Conservation (phyloP, 2,888 invertebrate species). For the Cheilosia vernalis region DNA sequence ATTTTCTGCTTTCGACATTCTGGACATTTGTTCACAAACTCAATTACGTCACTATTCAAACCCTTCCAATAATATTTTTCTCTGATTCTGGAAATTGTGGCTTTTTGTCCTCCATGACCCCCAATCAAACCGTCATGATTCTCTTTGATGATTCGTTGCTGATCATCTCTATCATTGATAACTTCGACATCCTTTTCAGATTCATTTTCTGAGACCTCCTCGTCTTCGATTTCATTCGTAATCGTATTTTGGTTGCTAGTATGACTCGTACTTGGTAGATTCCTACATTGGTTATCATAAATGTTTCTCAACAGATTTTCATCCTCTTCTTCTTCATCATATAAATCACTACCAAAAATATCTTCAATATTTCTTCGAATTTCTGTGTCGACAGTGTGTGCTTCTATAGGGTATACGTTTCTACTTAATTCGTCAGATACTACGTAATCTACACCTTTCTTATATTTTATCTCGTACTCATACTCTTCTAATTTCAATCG, state of each 20-base stretch:
- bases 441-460: slow-evolving; percentile 17
- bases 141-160: slow-evolving; percentile 23
- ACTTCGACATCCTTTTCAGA: slow-evolving; percentile 1
- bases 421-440: slow-evolving; percentile 29
- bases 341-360: slow-evolving; percentile 15
- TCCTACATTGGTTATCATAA: slow-evolving; percentile 14
- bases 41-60: slow-evolving; percentile 9
- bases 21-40: slow-evolving; percentile 1
- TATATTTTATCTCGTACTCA: slow-evolving; percentile 5
- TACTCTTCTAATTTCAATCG: slow-evolving; percentile 8
- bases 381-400: background rate
- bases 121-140: too few relatives aligned
- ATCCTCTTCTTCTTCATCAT: slow-evolving; percentile 9
- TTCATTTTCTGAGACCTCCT: background rate
- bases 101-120: slow-evolving; percentile 1
- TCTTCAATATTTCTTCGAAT: background rate
- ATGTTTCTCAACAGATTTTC: background rate
- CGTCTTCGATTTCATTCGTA: background rate
- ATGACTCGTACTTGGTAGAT: background rate
- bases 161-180: slow-evolving; percentile 1
- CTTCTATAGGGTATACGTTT: slow-evolving; percentile 1
- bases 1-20: slow-evolving; percentile 20
- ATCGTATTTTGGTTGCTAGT: too few relatives aligned
- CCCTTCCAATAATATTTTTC: slow-evolving; percentile 14
- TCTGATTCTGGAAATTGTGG: slow-evolving; percentile 14